A percentile compares a stretch with the other conserved stretches of the same genome.
Conservation (phyloP, 2,113 vertebrate genomes). For the Psittacula cyanocephala region DNA sequence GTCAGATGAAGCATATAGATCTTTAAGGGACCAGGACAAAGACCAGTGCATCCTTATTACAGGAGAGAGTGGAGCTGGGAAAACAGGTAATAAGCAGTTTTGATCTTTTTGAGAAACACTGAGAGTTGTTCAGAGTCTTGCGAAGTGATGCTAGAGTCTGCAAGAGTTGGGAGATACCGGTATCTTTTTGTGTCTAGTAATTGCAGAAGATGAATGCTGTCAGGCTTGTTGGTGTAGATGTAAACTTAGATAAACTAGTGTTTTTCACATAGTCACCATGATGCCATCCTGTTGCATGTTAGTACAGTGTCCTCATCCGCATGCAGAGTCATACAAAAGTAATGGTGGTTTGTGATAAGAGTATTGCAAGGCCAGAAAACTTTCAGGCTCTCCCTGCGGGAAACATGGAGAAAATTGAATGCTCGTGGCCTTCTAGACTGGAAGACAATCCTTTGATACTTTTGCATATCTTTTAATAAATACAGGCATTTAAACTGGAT, state of each 20-base stretch:
- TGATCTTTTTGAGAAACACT: not conserved
- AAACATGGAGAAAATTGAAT: not conserved
- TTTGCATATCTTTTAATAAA: not conserved
- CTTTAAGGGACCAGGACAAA: constrained; percentile 97
- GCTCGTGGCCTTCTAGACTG: not conserved
- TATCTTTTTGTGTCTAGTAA: not conserved
- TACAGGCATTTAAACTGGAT: not conserved
- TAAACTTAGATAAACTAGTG: not conserved
- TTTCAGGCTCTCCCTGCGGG: not conserved
- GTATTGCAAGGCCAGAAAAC: not conserved
- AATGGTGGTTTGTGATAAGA: not conserved
- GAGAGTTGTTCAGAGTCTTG: not conserved
- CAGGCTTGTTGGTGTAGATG: not conserved
- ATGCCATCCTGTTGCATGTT: not conserved
- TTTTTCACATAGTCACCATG: not conserved
- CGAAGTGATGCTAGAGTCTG: not conserved
- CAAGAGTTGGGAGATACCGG: not conserved
- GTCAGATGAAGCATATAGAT: constrained; percentile 96
- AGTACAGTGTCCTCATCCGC: not conserved
- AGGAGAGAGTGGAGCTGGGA: constrained; percentile 96
- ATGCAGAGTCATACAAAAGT: not conserved
- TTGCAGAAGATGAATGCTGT: not conserved
- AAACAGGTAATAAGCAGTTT: constrained; percentile 85
- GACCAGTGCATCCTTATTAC: constrained; percentile 99
- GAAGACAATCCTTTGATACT: not conserved